Evolutionary conservation across 2,113 vertebrate species (phyloP).

Genomic region (Donacobius atricapilla): DNA sequence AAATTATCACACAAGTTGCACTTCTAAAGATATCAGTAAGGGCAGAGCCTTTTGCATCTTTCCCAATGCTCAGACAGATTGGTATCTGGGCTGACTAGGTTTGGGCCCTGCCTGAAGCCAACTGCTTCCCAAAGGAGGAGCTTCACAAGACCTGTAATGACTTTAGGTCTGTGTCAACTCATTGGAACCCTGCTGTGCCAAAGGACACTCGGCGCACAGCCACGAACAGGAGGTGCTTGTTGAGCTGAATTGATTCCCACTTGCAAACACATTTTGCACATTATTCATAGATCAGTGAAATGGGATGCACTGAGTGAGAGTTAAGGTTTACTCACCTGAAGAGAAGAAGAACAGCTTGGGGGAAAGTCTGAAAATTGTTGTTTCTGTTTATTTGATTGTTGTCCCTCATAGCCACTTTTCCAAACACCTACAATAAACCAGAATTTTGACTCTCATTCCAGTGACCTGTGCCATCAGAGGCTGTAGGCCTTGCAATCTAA

Average conservation of each 20-base stretch:
- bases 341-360: slow-evolving; percentile 93
- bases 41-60: background rate
- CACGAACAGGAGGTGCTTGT: background rate
- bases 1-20: background rate
- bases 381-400: slow-evolving; percentile 97
- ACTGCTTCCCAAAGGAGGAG: background rate
- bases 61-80: background rate
- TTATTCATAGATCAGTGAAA: background rate
- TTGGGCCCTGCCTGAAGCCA: background rate
- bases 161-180: background rate
- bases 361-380: slow-evolving; percentile 99
- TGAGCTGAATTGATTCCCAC: background rate
- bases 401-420: slow-evolving; percentile 96
- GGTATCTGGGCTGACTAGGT: background rate
- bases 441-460: background rate
- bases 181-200: background rate
- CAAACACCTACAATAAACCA: slow-evolving; percentile 85
- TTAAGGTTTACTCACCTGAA: slow-evolving; percentile 81
- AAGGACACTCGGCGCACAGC: background rate
- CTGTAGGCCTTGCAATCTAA: background rate
- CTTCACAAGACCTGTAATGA: background rate
- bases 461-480: background rate
- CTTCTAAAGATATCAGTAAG: background rate
- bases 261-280: background rate
- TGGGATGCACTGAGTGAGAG: background rate